A percentile compares a stretch with the other conserved stretches of the same genome.
Evolutionary conservation across 2,797 vertebrate genomes (phyloP).

Genomic region (Argya squamiceps): DNA sequence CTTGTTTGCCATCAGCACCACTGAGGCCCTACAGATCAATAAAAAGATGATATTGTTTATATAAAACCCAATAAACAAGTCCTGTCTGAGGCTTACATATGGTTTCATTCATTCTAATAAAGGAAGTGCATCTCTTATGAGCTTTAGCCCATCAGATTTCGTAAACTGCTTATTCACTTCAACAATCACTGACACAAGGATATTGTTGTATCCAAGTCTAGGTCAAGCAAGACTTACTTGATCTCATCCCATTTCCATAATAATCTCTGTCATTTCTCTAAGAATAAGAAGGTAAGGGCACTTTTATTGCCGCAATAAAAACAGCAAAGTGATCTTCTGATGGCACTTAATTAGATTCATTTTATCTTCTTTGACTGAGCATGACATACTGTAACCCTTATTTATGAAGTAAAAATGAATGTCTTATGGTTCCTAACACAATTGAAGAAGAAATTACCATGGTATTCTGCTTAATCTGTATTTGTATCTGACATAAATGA

Average conservation of each 20-base stretch:
- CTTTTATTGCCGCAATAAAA: conserved; percentile 75
- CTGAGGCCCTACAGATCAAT: conserved; percentile 50
- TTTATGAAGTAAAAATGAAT: conserved; percentile 75
- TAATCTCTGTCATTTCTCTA: conserved; percentile 73
- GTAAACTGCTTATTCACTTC: conserved; percentile 43
- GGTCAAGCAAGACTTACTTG: conserved; percentile 64
- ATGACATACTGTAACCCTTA: conserved; percentile 73
- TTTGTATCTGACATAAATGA: conserved; percentile 73
- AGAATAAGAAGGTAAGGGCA: conserved; percentile 75
- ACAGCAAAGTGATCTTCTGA: conserved; percentile 75
- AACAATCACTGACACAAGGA: conserved; percentile 44
- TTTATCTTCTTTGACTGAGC: conserved; percentile 74
- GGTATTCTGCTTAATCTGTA: conserved; percentile 75
- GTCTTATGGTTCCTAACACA: conserved; percentile 70
- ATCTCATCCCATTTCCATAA: conserved; percentile 68
- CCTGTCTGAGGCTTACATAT: conserved; percentile 46
- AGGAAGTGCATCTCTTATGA: conserved; percentile 40
- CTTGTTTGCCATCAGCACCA: conserved; percentile 43
- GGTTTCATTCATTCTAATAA: conserved; percentile 68
- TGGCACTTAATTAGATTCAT: conserved; percentile 76
- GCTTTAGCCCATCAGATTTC: conserved; percentile 45
- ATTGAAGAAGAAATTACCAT: conserved; percentile 69
- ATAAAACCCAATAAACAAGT: conserved; percentile 58
- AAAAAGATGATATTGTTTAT: conserved; percentile 57
- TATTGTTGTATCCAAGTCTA: conserved; percentile 52